Evolutionary conservation across 1,140 invertebrate genomes (phyloP).

Genomic region (Brachionus koreanus): DNA sequence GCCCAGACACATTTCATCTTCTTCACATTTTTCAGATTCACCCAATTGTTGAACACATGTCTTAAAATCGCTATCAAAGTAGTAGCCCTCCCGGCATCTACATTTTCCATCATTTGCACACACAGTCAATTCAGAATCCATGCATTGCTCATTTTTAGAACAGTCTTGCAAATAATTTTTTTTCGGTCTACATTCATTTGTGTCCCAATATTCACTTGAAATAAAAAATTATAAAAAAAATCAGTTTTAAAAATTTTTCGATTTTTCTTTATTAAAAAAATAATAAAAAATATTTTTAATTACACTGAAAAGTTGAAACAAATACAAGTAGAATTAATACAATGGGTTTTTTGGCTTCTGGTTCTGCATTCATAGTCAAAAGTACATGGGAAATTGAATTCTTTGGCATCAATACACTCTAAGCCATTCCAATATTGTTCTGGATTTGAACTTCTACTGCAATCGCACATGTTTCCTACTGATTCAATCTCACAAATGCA

Average conservation of each 20-base stretch:
- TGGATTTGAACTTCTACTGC: background rate
- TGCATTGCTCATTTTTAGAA: background rate
- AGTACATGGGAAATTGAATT: background rate
- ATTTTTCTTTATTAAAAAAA: too few relatives aligned
- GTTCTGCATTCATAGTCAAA: background rate
- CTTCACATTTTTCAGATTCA: background rate
- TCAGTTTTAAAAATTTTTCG: too few relatives aligned
- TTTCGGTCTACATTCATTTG: background rate
- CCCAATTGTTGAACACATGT: background rate
- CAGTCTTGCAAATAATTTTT: background rate
- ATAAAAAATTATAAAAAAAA: too few relatives aligned
- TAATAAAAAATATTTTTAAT: background rate
- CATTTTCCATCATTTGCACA: background rate
- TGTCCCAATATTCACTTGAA: background rate
- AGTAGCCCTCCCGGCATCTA: background rate
- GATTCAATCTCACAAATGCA: background rate
- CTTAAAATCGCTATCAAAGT: background rate
- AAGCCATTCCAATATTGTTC: background rate
- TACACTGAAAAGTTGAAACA: background rate
- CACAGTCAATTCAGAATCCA: background rate
- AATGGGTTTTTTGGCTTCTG: background rate
- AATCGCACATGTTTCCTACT: background rate
- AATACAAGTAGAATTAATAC: background rate
- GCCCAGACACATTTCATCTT: background rate
- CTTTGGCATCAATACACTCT: background rate